phyloP scores from a whole-genome alignment of 2,113 vertebrate genomes.

The Eleginops maclovinus region DNA sequence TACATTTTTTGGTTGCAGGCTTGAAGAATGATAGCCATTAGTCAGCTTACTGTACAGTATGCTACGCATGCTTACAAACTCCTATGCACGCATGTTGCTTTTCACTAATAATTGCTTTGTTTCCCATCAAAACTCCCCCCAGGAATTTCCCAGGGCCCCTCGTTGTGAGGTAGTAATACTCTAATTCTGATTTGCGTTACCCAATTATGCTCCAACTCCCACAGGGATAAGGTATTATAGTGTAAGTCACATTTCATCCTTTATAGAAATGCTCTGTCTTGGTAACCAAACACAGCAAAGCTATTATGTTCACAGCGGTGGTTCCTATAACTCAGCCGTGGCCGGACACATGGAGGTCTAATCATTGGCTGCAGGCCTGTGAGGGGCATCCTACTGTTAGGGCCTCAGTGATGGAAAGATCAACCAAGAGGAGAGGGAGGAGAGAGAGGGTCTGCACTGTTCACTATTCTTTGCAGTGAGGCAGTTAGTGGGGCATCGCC shows the following conservation, averaged over 20 bases:
- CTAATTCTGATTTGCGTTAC: conserved; percentile 75
- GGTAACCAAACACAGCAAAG: conserved; percentile 69
- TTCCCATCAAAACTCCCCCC: conserved; percentile 20
- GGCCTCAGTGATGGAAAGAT: conserved; percentile 63
- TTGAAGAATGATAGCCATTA: conserved; percentile 12
- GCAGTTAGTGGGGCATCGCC: conserved; percentile 83
- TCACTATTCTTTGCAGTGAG: conserved; percentile 71
- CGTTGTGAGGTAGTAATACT: conserved; percentile 46
- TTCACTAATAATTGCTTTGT: conserved; percentile 34
- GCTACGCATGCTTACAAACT: background rate
- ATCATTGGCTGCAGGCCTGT: conserved; percentile 56
- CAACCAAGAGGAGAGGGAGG: conserved; percentile 46
- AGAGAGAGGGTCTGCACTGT: conserved; percentile 48
- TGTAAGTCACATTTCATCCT: conserved; percentile 59
- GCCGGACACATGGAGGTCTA: conserved; percentile 63
- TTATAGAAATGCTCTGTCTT: conserved; percentile 59
- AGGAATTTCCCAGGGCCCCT: conserved; percentile 50
- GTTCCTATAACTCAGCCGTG: conserved; percentile 68
- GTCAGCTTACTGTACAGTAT: background rate
- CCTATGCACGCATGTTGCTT: background rate
- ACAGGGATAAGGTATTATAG: conserved; percentile 46
- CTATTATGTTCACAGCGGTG: conserved; percentile 69
- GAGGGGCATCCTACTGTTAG: conserved; percentile 67
- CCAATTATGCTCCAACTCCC: conserved; percentile 55
- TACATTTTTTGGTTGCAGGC: background rate